These are phyloP conservation scores for Drosophila tropicalis DNA, from an alignment of 1,140 invertebrate species.

Conservation along the genomic window DNA sequence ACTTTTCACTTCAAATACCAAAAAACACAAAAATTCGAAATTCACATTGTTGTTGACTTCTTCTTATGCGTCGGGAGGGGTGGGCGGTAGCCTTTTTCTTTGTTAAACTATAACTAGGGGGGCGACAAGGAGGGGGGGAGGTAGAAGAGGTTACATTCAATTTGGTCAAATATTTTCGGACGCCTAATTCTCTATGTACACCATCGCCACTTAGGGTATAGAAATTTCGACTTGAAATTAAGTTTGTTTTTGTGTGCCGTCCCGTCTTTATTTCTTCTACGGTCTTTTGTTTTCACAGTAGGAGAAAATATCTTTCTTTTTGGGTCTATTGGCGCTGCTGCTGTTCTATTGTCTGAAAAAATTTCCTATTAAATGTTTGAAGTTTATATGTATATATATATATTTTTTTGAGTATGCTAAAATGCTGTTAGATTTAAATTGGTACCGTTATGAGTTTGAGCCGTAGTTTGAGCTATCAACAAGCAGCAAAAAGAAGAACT, in stretches of 20 bases:
- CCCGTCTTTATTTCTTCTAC: not conserved
- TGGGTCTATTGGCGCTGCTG: not conserved
- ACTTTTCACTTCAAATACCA: constrained; percentile 21
- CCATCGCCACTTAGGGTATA: not conserved
- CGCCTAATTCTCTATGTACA: too few species aligned
- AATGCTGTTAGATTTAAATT: not conserved
- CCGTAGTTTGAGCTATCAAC: constrained; percentile 2
- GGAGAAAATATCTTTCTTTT: constrained; percentile 5
- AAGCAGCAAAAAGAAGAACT: not conserved
- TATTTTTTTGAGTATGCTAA: constrained; percentile 3
- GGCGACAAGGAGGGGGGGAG: not conserved
- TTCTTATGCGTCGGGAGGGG: too few species aligned
- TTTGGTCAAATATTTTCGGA: too few species aligned
- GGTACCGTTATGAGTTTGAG: constrained; percentile 13
- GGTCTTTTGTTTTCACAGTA: constrained; percentile 13
- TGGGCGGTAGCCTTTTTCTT: too few species aligned
- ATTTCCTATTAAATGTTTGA: constrained; percentile 14
- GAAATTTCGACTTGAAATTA: not conserved
- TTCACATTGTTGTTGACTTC: constrained; percentile 19
- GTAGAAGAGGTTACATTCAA: not conserved
- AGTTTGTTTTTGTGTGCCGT: not conserved
- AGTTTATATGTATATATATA: not conserved
- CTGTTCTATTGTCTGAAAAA: constrained; percentile 3
- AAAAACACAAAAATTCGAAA: constrained; percentile 15
- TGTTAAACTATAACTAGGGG: not conserved